Percentiles rank a stretch among this genome's conserved stretches.
Evolutionary conservation across 2,113 vertebrate genomes (phyloP).

Genomic region (Myrmecophaga tridactyla): DNA sequence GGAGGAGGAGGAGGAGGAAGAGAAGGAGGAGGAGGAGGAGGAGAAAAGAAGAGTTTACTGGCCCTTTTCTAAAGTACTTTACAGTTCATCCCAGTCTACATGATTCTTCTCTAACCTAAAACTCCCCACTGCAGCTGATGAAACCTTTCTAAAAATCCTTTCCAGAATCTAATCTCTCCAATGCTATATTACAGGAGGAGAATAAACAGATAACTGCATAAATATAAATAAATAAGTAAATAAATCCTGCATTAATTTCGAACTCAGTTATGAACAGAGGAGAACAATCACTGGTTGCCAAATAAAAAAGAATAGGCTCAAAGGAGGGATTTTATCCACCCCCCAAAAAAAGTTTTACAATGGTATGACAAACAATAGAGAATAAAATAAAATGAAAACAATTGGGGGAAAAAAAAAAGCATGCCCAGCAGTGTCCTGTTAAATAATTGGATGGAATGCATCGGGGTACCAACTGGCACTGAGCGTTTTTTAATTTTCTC

Average conservation of each 20-base stretch:
- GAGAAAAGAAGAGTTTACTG: background rate
- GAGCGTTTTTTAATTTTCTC: constrained; percentile 70
- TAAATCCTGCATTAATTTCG: background rate
- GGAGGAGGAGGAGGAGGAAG: too few species aligned
- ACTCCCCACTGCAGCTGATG: background rate
- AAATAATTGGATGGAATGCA: constrained; percentile 67
- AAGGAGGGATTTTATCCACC: constrained; percentile 2
- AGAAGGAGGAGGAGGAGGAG: too few species aligned
- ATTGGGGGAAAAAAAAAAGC: constrained; percentile 40
- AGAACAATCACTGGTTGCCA: constrained; percentile 22
- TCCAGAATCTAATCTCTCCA: background rate
- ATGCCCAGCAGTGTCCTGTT: constrained; percentile 63
- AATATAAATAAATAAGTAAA: constrained; percentile 9
- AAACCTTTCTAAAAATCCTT: background rate
- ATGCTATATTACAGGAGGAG: constrained; percentile 7
- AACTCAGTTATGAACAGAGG: constrained; percentile 38
- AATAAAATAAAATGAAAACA: constrained; percentile 65
- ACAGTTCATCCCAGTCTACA: background rate
- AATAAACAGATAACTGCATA: constrained; percentile 42
- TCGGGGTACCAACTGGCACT: constrained; percentile 36
- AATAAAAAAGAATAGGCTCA: background rate
- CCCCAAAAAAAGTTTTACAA: constrained; percentile 44
- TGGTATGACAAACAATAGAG: constrained; percentile 52
- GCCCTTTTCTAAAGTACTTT: background rate
- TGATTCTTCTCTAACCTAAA: background rate